Evolutionary conservation across 2,113 vertebrate species (phyloP), one percentile per base, ranked within the genome.

Genomic region (Hymenochirus boettgeri): DNA sequence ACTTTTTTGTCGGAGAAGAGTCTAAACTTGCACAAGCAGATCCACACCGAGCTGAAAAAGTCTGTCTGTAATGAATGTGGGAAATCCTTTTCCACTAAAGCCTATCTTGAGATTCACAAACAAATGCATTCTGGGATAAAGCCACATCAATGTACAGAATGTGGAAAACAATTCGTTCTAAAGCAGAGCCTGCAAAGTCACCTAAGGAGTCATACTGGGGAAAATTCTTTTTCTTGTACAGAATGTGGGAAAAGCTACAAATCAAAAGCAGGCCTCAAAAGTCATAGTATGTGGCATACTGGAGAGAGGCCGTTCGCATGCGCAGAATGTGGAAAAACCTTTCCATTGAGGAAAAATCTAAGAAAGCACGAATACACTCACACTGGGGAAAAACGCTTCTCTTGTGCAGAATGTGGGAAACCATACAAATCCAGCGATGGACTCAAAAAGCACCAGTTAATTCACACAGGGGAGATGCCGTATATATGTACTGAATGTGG

Each of bases 331-430:
- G 37, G 37, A 4, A 42, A 17, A 13, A 42, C 5, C 5, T 42
- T 42, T 13, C 3, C 2, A 17, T 5, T 2, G 17, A 13, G 9
- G 37, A n/a, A 15, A 17, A 15, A 15, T 15, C 37, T 42, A 3
- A 15, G 2, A 5, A 42, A 13, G 2, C 37, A 42, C 37, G n/a
- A 42, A 42, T 5, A 13, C 4, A 42, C 80, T 42, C 80, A 83
- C 67, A 82, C 80, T 0, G 79, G 82, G 0, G 80, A 81, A 21
- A 83, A 79, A 3, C 82, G 79, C 0, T 83, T 79, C 61, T 72
- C 57, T 1, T 84, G 82, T 1, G 69, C 72, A 1, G 69, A 74
- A 6, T 84, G 82, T 1, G 82, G 82, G 18, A 82, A 82, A 58
- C 70, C 65, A 22, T 84, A 83, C 51, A 77, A 76, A 1, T 72